These are phyloP conservation scores for Macrotis lagotis DNA, from an alignment of 2,113 vertebrate genomes.

Conservation along the genomic window DNA sequence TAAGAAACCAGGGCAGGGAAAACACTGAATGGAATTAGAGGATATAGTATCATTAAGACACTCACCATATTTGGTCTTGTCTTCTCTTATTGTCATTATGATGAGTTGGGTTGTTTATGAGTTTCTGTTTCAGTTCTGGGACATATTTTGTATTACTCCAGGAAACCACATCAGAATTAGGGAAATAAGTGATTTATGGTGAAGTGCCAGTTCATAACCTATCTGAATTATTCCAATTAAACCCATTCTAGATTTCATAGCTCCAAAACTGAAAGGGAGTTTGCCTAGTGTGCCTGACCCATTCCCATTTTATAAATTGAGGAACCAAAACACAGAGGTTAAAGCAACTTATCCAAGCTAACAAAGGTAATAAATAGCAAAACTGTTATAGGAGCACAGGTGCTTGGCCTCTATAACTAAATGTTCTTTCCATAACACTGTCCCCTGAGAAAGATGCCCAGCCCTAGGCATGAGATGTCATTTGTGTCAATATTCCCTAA, in stretches of 20 bases:
- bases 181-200: not conserved
- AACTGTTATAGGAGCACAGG: not conserved
- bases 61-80: not conserved
- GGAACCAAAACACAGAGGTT: not conserved
- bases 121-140: not conserved
- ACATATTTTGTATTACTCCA: not conserved
- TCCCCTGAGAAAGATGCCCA: not conserved
- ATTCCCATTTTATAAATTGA: not conserved
- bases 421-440: not conserved
- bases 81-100: not conserved
- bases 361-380: not conserved
- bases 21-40: not conserved
- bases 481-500: not conserved
- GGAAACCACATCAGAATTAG: not conserved
- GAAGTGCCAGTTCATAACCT: not conserved
- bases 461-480: not conserved
- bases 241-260: not conserved
- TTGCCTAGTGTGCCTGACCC: not conserved
- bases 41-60: not conserved
- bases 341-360: not conserved
- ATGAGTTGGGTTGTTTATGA: not conserved
- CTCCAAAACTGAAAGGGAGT: not conserved
- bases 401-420: not conserved
- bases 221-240: not conserved
- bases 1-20: not conserved